Percentiles rank a stretch among this genome's conserved stretches.
Evolutionary conservation across 2,797 vertebrate genomes (phyloP).

Genomic region (Eleutherodactylus coqui): DNA sequence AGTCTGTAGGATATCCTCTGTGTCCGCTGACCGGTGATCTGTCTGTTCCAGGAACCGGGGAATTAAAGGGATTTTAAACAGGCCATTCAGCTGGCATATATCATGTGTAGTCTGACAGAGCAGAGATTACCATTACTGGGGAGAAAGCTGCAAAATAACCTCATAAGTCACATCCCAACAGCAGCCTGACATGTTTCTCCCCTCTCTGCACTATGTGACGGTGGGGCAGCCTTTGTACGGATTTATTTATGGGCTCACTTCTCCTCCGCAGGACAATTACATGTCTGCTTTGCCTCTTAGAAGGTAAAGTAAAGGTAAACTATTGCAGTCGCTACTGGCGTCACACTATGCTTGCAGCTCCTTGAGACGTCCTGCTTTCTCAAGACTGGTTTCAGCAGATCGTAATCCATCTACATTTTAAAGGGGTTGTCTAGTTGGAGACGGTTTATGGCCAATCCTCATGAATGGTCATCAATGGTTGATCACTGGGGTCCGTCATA

Average conservation of each 20-base stretch:
- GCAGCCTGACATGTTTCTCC: not conserved
- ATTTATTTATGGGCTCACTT: not conserved
- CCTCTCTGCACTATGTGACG: not conserved
- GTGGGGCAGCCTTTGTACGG: not conserved
- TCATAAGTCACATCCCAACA: constrained; percentile 26
- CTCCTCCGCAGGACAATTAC: not conserved
- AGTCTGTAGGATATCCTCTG: not conserved
- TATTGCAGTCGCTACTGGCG: not conserved
- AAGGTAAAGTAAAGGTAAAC: not conserved
- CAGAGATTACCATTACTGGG: constrained; percentile 34
- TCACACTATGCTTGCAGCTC: too few relatives aligned
- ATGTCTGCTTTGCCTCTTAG: not conserved
- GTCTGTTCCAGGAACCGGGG: constrained; percentile 21
- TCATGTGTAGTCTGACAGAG: constrained; percentile 42
- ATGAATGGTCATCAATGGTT: too few relatives aligned
- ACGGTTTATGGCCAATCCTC: too few relatives aligned
- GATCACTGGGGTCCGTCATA: too few relatives aligned
- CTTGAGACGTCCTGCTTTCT: not conserved
- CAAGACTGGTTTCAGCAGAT: not conserved
- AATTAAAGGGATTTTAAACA: constrained; percentile 28
- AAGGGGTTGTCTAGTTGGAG: too few relatives aligned
- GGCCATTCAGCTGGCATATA: constrained; percentile 30
- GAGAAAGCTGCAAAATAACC: constrained; percentile 16
- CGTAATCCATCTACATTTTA: too few relatives aligned
- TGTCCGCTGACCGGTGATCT: constrained; percentile 28